phyloP scores from a whole-genome alignment of 2,797 vertebrate genomes.

The Tauraco hartlaubi region DNA sequence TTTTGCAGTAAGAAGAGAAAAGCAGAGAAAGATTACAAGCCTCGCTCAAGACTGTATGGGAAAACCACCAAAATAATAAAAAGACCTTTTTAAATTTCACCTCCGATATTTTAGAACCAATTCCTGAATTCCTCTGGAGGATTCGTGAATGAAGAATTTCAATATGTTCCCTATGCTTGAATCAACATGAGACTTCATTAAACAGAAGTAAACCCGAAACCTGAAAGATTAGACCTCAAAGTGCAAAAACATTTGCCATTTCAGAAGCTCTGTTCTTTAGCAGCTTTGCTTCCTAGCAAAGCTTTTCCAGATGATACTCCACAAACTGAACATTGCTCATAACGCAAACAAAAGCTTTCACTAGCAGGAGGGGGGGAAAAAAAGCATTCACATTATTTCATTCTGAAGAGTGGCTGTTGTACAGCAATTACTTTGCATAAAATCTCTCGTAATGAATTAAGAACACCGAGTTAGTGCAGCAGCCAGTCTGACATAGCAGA shows the following conservation, averaged over 20 bases:
- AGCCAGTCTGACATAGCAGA: conserved; percentile 33
- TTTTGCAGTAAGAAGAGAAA: not conserved
- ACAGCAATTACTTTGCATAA: conserved; percentile 71
- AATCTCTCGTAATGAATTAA: conserved; percentile 56
- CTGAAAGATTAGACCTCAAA: not conserved
- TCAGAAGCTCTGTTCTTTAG: not conserved
- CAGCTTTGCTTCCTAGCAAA: not conserved
- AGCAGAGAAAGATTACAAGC: not conserved
- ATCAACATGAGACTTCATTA: conserved; percentile 45
- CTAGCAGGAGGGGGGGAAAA: not conserved
- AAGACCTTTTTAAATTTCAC: conserved; percentile 18
- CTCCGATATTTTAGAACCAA: not conserved
- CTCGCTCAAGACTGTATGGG: not conserved
- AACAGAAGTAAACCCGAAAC: not conserved
- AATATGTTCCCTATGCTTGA: not conserved
- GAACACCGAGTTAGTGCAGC: not conserved
- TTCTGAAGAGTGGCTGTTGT: conserved; percentile 41
- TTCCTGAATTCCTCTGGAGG: not conserved
- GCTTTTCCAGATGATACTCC: conserved; percentile 9
- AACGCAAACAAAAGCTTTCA: not conserved
- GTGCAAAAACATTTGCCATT: conserved; percentile 1
- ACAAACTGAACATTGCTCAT: not conserved
- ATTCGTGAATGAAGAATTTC: conserved; percentile 1
- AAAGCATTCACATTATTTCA: conserved; percentile 19
- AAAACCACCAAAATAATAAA: not conserved